phyloP scores from a whole-genome alignment of 2,888 invertebrate species.

The Stratiomys singularior region DNA sequence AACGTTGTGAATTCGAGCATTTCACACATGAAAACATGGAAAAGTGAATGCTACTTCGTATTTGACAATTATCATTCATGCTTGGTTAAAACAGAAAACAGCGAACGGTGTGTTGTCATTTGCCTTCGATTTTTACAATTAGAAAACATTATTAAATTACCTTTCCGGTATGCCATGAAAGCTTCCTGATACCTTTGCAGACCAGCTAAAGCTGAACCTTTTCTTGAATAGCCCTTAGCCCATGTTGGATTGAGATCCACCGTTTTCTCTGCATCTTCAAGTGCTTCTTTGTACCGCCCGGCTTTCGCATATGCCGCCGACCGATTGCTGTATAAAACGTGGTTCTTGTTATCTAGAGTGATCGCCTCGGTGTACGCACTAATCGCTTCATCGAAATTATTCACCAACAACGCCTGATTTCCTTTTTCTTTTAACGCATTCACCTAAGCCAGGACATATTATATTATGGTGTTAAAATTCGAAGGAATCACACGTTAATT shows the following conservation, averaged over 20 bases:
- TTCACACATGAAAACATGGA: too few relatives aligned
- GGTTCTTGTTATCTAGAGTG: constrained; percentile 79
- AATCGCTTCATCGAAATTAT: constrained; percentile 82
- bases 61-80: too few relatives aligned
- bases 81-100: too few relatives aligned
- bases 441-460: constrained; percentile 78
- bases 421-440: constrained; percentile 86
- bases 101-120: too few relatives aligned
- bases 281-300: constrained; percentile 76
- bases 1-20: too few relatives aligned
- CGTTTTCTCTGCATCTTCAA: constrained; percentile 87
- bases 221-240: constrained; percentile 90
- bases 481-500: too few relatives aligned
- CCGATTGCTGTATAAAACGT: constrained; percentile 90
- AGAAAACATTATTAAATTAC: constrained; percentile 56
- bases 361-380: constrained; percentile 85
- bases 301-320: constrained; percentile 91
- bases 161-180: constrained; percentile 78
- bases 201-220: constrained; percentile 86
- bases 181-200: constrained; percentile 80
- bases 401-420: constrained; percentile 82
- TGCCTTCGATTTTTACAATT: too few relatives aligned
- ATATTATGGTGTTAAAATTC: too few relatives aligned
- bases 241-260: constrained; percentile 83
- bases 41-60: too few relatives aligned